Evolutionary conservation across 2,113 vertebrate species (phyloP), one percentile per base, ranked within the genome.

Genomic region (Micronisus gabar): DNA sequence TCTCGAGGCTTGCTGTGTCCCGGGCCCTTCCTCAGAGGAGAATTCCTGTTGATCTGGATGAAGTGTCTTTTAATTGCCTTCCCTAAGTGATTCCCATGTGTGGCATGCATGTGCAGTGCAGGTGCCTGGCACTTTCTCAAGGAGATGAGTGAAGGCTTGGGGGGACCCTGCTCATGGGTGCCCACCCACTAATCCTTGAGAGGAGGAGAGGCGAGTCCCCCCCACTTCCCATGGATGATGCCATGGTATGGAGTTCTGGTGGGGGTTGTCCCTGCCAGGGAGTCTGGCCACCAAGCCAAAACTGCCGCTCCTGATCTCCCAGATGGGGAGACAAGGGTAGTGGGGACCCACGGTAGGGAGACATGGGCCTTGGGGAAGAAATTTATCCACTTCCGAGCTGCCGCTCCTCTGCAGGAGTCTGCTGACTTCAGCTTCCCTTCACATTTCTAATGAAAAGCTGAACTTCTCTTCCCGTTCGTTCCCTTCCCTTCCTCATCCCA

Each of bases 281-380:
- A 12, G 36, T 48, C 62, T 2, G 1, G 38, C 41, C 1, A 1
- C 55, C 1, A 4, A 38, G 63, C 65, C 0, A 0, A 34, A 59
- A 36, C 53, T 58, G 66, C 72, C 1, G 1, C 59, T 72, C 30
- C 2, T 6, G 40, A 43, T 18, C 30, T 48, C 26, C 40, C n/a
- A 11, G 11, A 6, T 34, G 45, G 59, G 45, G 45, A 55, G 17
- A 20, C 26, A 8, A 15, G 45, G 41, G 29, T 61, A 43, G 26
- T 3, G 1, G n/a, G 62, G 38, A 61, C 40, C 56, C 21, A 2
- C 0, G 1, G 20, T 1, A 0, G 20, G 21, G 27, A 26, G 2
- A 41, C 2, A 0, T 21, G 66, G 61, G 52, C 38, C 58, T 72
- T 21, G 34, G 38, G 32, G 40, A 52, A 36, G 67, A 41, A 84